Conservation (phyloP, 1,140 invertebrate species). For the Diachasmimorpha longicaudata region DNA sequence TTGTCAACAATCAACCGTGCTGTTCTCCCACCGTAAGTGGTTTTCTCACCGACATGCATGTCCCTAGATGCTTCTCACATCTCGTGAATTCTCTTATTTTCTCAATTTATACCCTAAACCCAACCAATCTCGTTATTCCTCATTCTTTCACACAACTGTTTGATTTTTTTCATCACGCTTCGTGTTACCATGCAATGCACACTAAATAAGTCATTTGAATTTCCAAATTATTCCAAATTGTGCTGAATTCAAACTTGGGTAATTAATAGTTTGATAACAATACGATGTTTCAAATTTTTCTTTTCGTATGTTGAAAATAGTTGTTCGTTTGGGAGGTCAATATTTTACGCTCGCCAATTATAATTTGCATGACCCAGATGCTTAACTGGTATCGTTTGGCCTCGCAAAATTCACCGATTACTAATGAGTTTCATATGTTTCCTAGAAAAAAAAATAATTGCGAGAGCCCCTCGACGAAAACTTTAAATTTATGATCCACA, state of each 20-base stretch:
- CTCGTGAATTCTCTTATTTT: not conserved
- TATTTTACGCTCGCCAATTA: not conserved
- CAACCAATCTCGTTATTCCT: not conserved
- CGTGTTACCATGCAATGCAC: not conserved
- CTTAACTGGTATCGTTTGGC: not conserved
- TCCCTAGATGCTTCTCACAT: not conserved
- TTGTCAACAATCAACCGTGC: constrained; percentile 80
- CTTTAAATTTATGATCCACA: constrained; percentile 15
- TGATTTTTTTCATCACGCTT: not conserved
- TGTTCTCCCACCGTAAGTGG: constrained; percentile 81
- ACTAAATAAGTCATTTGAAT: not conserved
- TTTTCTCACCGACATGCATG: constrained; percentile 20
- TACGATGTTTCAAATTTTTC: too few species aligned
- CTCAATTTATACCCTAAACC: not conserved
- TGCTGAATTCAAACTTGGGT: not conserved
- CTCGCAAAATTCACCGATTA: not conserved
- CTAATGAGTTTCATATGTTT: not conserved
- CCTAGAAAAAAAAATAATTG: not conserved
- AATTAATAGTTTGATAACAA: too few species aligned
- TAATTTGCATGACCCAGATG: not conserved
- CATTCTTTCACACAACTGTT: constrained; percentile 10
- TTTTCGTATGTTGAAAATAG: too few species aligned
- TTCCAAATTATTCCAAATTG: not conserved
- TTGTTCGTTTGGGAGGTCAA: not conserved
- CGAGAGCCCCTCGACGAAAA: not conserved